Evolutionary conservation across 37 sponge, comb jelly and placozoan genomes (phyloP), one percentile per base, ranked within the genome.

Genomic region (Diacarnus erythraeanus): DNA sequence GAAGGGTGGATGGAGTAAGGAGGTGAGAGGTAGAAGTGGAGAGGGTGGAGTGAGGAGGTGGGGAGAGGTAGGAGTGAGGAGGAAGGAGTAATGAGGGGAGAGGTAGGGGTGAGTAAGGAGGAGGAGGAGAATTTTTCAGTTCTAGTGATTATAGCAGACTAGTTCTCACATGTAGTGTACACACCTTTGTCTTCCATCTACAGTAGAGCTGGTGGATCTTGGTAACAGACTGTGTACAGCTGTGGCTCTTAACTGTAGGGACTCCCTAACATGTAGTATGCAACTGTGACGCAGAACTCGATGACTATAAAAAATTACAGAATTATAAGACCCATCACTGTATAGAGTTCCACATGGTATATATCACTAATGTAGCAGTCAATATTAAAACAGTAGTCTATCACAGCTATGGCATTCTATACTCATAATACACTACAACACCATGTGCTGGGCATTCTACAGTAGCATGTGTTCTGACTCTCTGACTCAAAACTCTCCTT

Each of bases 211-310:
- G 18, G 42, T 15, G 25, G 59, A 29, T 25, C 36, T 30, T 3
- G 77, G 77, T n/a, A 70, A 43, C 29, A 64, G 72, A 30, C 64
- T 51, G 56, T 80, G 81, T 1, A 31, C 47, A 1, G 82, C 69
- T 1, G 44, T 40, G 41, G 87, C 82, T 54, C 30, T 76, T 54
- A 88, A 35, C 31, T 83, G 54, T 9, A 77, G 74, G 4, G 61
- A 83, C 64, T 82, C 77, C 21, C 59, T 63, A 37, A 89, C 80
- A 3, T 27, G 77, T 40, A 84, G 54, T 1, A 42, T 38, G 61
- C 43, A 71, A 31, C 72, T 76, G 73, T 84, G 80, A 34, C 76
- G 37, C 38, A 84, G 59, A 29, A 84, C 81, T 2, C 90, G 69
- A 47, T 84, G 77, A 33, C 86, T 89, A 68, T 35, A 43, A 31